A percentile compares a stretch with the other conserved stretches of the same genome.
phyloP scores from a whole-genome alignment of 2,888 invertebrate species.

The Andrena camellia region DNA sequence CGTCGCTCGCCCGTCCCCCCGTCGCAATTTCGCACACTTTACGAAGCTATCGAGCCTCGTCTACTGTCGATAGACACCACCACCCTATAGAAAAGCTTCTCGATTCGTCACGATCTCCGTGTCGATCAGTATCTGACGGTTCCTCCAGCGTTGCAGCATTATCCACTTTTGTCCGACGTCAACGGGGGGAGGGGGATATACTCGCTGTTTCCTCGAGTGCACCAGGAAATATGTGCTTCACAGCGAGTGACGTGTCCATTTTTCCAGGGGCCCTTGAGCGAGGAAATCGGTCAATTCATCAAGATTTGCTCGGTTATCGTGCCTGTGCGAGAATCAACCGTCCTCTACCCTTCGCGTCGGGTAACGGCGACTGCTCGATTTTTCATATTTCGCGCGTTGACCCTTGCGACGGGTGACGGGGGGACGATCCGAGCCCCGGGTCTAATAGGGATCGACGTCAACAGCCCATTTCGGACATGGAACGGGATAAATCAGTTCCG shows the following conservation, averaged over 20 bases:
- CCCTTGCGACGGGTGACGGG: conserved; percentile 26
- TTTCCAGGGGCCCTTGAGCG: conserved; percentile 37
- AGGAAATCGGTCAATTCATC: conserved; percentile 66
- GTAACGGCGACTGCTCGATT: conserved; percentile 60
- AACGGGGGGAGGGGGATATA: not conserved
- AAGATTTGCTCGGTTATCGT: conserved; percentile 64
- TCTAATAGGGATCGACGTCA: conserved; percentile 61
- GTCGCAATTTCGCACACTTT: conserved; percentile 54
- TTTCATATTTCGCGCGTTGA: conserved; percentile 67
- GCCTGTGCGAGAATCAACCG: not conserved
- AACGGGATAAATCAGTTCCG: conserved; percentile 56
- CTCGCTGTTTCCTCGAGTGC: conserved; percentile 7
- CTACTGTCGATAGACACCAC: conserved; percentile 14
- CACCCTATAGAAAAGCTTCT: conserved; percentile 24
- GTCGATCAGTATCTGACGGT: conserved; percentile 65
- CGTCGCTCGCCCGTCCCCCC: not conserved
- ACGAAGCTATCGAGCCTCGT: conserved; percentile 30
- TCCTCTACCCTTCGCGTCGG: conserved; percentile 4
- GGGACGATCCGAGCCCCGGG: conserved; percentile 26
- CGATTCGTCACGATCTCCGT: conserved; percentile 78
- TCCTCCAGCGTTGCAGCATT: conserved; percentile 30
- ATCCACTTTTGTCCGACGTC: conserved; percentile 30
- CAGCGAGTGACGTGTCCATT: conserved; percentile 63
- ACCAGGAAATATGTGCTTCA: conserved; percentile 20
- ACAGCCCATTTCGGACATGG: conserved; percentile 52